Conservation (phyloP, 2,113 vertebrate genomes). For the Amphiprion ocellaris region DNA sequence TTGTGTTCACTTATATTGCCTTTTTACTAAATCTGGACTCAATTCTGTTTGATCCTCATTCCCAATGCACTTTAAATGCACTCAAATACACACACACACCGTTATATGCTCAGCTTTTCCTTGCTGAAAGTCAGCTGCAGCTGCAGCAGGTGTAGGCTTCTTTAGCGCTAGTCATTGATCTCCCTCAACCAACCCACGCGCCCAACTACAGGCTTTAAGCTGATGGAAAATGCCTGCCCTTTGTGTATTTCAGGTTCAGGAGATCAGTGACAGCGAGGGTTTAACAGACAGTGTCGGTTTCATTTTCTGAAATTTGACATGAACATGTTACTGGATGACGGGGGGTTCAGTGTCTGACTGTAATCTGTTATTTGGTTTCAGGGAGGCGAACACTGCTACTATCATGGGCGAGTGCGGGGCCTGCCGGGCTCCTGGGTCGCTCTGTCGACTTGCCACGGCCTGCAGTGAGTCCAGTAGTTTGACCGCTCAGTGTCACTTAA, state of each 20-base stretch:
- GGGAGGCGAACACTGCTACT: conserved; percentile 97
- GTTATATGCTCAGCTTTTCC: background rate
- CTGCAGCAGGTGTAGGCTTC: conserved; percentile 44
- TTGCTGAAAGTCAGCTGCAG: conserved; percentile 38
- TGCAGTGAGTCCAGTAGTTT: conserved; percentile 72
- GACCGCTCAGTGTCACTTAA: background rate
- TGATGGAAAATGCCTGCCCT: conserved; percentile 38
- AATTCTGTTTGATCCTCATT: too few species aligned
- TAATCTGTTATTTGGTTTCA: conserved; percentile 71
- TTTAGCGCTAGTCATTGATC: conserved; percentile 46
- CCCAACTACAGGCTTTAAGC: background rate
- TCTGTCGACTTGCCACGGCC: conserved; percentile 88
- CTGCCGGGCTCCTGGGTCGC: conserved; percentile 88
- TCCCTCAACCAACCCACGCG: conserved; percentile 19
- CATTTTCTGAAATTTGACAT: conserved; percentile 47
- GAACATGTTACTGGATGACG: conserved; percentile 31
- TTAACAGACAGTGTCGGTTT: conserved; percentile 17
- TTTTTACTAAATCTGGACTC: too few species aligned
- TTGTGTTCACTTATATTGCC: too few species aligned
- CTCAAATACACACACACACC: too few species aligned
- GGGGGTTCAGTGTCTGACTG: conserved; percentile 13
- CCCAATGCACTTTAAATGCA: too few species aligned
- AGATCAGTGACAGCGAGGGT: conserved; percentile 12
- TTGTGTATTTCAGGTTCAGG: background rate
- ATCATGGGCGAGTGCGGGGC: conserved; percentile 91